Conservation (phyloP, 2,797 vertebrate species). For the Gymnoscopelus braueri region DNA sequence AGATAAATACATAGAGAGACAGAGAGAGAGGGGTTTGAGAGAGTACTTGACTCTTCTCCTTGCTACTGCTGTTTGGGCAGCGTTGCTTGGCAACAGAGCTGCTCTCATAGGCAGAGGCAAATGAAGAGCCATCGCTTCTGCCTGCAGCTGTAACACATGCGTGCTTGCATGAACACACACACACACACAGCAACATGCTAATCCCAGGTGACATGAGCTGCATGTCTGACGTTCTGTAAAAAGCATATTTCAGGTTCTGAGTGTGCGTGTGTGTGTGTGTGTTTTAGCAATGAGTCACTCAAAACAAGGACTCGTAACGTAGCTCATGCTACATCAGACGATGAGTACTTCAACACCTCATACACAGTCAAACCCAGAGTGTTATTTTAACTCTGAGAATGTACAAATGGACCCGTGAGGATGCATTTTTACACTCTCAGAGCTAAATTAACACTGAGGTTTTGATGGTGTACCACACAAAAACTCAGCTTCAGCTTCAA, state of each 20-base stretch:
- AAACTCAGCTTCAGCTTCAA: conserved; percentile 31
- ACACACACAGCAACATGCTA: conserved; percentile 45
- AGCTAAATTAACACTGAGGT: neutral
- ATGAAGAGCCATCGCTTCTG: conserved; percentile 80
- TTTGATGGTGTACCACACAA: conserved; percentile 22
- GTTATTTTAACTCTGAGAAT: no score
- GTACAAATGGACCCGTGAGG: no score
- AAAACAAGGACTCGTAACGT: conserved; percentile 57
- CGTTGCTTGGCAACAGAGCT: conserved; percentile 83
- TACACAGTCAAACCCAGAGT: no score
- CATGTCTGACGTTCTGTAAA: conserved; percentile 64
- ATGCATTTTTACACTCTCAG: no score
- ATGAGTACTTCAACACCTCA: neutral
- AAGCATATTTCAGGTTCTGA: conserved; percentile 53
- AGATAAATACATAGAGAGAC: conserved; percentile 5
- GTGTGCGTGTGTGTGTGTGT: neutral
- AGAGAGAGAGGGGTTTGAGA: conserved; percentile 59
- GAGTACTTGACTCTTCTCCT: conserved; percentile 81
- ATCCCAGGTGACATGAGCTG: conserved; percentile 74
- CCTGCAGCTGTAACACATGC: conserved; percentile 65
- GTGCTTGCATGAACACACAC: conserved; percentile 31
- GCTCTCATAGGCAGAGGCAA: conserved; percentile 78
- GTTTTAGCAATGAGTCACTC: conserved; percentile 48
- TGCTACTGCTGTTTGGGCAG: conserved; percentile 81
- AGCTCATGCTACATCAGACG: conserved; percentile 33